Evolutionary conservation across 2,888 invertebrate genomes (phyloP).

Genomic region (Rutpela maculata): DNA sequence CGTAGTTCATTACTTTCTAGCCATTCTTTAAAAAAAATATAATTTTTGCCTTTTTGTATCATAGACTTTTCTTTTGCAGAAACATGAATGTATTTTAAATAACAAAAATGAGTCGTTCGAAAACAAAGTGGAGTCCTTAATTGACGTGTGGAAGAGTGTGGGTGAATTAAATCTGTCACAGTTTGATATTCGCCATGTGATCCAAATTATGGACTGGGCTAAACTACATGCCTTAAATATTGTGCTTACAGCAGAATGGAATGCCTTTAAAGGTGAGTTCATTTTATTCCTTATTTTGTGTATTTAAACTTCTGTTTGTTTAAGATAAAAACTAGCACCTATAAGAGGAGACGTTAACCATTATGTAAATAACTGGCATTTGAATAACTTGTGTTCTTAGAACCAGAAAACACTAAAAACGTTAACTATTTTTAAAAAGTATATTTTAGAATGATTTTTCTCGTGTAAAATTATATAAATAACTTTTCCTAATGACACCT

Average conservation of each 20-base stretch:
- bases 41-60: not conserved
- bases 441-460: not conserved
- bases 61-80: constrained; percentile 65
- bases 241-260: constrained; percentile 71
- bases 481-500: not conserved
- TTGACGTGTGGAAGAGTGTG: constrained; percentile 69
- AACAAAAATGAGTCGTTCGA: constrained; percentile 67
- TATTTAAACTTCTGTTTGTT: not conserved
- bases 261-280: constrained; percentile 67
- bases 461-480: not conserved
- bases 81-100: constrained; percentile 69
- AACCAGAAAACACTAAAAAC: no score
- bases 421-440: no score
- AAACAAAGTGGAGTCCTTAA: constrained; percentile 67
- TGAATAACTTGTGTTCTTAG: not conserved
- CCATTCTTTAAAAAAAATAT: not conserved
- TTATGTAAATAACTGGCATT: not conserved
- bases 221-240: constrained; percentile 71
- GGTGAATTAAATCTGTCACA: constrained; percentile 64
- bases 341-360: not conserved
- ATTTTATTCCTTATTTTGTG: not conserved
- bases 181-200: constrained; percentile 66
- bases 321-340: constrained; percentile 3
- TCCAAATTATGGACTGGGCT: constrained; percentile 71
- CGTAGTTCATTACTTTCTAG: not conserved